Evolutionary conservation across 2,797 vertebrate species (phyloP).

Genomic region (Helarctos malayanus): DNA sequence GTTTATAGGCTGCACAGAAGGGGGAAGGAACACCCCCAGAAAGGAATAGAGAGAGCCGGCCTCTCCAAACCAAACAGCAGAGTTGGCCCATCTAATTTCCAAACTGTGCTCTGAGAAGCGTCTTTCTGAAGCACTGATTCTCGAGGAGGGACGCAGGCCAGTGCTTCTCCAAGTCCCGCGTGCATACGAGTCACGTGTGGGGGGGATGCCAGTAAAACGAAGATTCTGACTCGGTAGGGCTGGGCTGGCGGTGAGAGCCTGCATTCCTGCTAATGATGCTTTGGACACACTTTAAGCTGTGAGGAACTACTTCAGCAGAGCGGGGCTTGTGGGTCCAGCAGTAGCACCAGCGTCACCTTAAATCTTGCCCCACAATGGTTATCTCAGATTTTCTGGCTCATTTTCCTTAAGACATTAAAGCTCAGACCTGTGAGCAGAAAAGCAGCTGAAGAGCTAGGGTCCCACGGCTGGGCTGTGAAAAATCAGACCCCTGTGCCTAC

Average conservation of each 20-base stretch:
- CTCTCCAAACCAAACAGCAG: background rate
- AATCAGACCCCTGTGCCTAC: background rate
- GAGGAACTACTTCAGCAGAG: background rate
- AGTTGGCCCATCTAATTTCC: background rate
- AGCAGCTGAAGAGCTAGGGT: background rate
- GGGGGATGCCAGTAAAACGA: background rate
- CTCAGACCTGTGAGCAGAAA: background rate
- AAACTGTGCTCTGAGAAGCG: background rate
- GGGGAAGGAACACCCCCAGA: background rate
- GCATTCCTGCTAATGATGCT: background rate
- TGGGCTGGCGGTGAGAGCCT: background rate
- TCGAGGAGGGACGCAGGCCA: background rate
- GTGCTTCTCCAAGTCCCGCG: background rate
- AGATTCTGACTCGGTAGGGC: background rate
- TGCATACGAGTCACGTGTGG: rapidly evolving
- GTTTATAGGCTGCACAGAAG: background rate
- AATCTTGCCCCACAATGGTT: background rate
- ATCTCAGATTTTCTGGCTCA: background rate
- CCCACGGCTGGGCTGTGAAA: background rate
- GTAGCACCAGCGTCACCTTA: background rate
- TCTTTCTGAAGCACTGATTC: background rate
- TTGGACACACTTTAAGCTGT: background rate
- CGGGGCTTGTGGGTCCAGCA: background rate
- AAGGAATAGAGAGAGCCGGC: background rate
- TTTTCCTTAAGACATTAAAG: slow-evolving; percentile 15